Percentiles rank a stretch among this genome's conserved stretches.
These are phyloP conservation scores for Zosterops borbonicus DNA, from an alignment of 2,113 vertebrate species.

Conservation along the genomic window DNA sequence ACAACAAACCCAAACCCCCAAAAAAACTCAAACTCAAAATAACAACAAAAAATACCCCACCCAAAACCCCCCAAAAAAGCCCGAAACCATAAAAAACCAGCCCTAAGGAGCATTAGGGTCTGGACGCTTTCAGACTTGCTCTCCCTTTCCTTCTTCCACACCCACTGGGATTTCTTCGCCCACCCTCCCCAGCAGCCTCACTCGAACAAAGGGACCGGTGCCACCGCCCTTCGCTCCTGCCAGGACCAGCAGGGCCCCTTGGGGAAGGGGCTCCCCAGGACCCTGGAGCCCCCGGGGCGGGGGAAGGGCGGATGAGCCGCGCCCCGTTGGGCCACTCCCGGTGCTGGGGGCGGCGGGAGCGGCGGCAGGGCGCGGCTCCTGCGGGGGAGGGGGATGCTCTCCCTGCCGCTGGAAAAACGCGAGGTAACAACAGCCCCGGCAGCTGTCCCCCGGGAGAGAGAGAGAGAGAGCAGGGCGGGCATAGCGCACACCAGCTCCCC, in stretches of 20 bases:
- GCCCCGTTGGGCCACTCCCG: not conserved
- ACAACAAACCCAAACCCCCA: no score
- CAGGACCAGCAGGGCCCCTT: not conserved
- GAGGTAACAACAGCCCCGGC: not conserved
- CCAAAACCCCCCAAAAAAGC: not conserved
- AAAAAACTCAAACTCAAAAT: not conserved
- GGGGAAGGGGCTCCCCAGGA: accelerated
- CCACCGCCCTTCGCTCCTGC: not conserved
- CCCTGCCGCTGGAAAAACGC: not conserved
- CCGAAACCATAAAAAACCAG: not conserved
- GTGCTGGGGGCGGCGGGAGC: not conserved
- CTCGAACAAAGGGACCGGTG: not conserved
- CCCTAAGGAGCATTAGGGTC: not conserved
- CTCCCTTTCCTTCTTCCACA: not conserved
- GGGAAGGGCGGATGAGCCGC: not conserved
- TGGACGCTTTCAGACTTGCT: not conserved
- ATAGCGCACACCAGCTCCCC: not conserved
- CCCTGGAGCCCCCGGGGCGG: not conserved
- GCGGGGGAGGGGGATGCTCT: not conserved
- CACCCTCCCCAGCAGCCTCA: not conserved
- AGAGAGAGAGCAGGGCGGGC: not conserved
- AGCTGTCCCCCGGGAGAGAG: not conserved
- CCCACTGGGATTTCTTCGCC: not conserved
- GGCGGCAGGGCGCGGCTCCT: not conserved
- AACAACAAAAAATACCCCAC: no score